Conservation (phyloP, 2,797 vertebrate genomes). For the Anabacerthia variegaticeps region DNA sequence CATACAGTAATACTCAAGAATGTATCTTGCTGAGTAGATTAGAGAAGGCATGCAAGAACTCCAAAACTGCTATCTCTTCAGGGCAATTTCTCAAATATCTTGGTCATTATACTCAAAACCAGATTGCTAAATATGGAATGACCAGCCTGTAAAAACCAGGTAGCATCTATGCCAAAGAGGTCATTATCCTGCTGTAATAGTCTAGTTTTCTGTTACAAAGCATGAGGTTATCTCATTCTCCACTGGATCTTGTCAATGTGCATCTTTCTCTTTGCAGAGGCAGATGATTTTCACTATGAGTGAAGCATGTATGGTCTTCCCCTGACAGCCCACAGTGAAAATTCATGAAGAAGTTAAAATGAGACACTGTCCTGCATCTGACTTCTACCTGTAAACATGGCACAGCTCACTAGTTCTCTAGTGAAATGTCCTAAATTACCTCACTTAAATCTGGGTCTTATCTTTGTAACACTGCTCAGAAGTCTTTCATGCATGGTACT, state of each 20-base stretch:
- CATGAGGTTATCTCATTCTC: background rate
- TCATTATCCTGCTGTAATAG: background rate
- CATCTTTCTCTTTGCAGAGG: background rate
- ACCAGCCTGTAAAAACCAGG: background rate
- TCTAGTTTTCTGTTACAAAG: background rate
- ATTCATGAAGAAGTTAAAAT: background rate
- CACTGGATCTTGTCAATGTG: background rate
- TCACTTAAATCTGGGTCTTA: background rate
- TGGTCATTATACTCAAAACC: background rate
- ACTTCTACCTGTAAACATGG: background rate
- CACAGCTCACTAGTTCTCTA: background rate
- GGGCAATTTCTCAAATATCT: background rate
- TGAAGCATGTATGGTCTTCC: accelerated
- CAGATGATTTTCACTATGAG: background rate
- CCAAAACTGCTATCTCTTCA: background rate
- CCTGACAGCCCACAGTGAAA: background rate
- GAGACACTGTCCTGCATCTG: background rate
- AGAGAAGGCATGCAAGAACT: background rate
- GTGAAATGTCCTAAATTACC: background rate
- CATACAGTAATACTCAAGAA: background rate
- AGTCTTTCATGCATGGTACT: background rate
- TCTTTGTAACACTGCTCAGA: background rate
- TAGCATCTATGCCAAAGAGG: background rate
- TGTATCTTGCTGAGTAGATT: background rate
- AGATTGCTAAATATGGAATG: background rate